Evolutionary conservation across 2,113 vertebrate genomes (phyloP).

Genomic region (Otus sunia): DNA sequence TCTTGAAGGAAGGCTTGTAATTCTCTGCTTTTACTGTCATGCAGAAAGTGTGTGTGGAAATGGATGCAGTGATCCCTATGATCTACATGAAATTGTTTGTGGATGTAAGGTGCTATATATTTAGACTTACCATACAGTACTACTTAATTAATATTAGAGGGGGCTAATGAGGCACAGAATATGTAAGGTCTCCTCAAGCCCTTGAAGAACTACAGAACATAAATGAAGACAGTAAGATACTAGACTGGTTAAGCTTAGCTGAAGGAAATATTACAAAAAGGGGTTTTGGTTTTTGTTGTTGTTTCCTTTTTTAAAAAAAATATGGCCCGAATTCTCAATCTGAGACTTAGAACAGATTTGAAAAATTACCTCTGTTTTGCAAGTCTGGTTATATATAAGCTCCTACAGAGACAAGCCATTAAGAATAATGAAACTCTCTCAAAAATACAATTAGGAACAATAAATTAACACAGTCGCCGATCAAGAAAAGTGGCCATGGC

Average conservation of each 20-base stretch:
- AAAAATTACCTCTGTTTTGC: background rate
- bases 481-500: background rate
- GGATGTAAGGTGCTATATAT: background rate
- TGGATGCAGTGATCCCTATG: background rate
- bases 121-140: background rate
- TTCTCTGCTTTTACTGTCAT: background rate
- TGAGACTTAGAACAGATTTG: background rate
- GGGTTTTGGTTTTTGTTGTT: background rate
- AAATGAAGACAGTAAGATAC: background rate
- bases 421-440: background rate
- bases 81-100: background rate
- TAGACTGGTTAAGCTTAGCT: background rate
- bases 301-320: background rate
- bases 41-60: background rate
- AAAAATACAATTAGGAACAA: constrained; percentile 2
- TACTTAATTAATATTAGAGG: background rate
- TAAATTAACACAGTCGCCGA: background rate
- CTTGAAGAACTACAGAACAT: background rate
- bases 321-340: background rate
- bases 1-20: background rate
- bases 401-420: constrained; percentile 1
- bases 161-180: background rate
- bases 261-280: background rate
- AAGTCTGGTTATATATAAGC: background rate
- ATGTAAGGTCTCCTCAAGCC: background rate